Conservation (phyloP, 2,113 vertebrate species). For the Thalassoma bifasciatum region DNA sequence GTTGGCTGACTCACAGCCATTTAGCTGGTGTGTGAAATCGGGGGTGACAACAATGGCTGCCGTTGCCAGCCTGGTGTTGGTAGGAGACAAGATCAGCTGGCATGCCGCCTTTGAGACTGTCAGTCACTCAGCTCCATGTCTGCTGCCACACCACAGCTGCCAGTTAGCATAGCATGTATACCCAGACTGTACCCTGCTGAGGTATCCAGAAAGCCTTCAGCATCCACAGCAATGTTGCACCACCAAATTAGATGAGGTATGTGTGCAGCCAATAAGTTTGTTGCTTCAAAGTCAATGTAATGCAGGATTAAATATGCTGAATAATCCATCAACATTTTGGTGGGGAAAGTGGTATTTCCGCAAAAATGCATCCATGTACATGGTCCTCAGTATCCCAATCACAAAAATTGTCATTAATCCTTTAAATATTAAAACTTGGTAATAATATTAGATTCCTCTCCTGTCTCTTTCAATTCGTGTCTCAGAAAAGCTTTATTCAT, state of each 20-base stretch:
- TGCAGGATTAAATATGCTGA: constrained; percentile 14
- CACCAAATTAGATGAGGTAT: constrained; percentile 17
- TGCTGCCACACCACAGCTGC: constrained; percentile 61
- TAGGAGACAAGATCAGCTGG: constrained; percentile 79
- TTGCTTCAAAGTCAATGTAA: neutral
- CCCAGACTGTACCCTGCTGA: constrained; percentile 41
- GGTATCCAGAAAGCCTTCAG: constrained; percentile 44
- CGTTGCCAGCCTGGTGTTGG: constrained; percentile 73
- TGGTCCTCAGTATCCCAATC: neutral
- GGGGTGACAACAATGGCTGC: constrained; percentile 85
- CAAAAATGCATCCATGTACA: neutral
- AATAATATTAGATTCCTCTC: no score
- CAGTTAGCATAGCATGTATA: constrained; percentile 56
- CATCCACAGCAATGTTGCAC: constrained; percentile 35
- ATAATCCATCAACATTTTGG: neutral
- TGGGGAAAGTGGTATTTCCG: neutral
- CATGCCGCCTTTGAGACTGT: constrained; percentile 73
- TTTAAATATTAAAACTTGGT: no score
- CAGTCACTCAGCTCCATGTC: constrained; percentile 80
- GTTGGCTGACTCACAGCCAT: constrained; percentile 70
- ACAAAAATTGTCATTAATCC: neutral
- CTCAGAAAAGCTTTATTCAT: neutral
- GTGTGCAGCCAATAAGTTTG: constrained; percentile 7
- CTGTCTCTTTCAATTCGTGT: no score
- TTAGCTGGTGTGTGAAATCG: constrained; percentile 89